Base-by-base conservation (phyloP, 2,888 invertebrate species). In the Melieria picta region DNA sequence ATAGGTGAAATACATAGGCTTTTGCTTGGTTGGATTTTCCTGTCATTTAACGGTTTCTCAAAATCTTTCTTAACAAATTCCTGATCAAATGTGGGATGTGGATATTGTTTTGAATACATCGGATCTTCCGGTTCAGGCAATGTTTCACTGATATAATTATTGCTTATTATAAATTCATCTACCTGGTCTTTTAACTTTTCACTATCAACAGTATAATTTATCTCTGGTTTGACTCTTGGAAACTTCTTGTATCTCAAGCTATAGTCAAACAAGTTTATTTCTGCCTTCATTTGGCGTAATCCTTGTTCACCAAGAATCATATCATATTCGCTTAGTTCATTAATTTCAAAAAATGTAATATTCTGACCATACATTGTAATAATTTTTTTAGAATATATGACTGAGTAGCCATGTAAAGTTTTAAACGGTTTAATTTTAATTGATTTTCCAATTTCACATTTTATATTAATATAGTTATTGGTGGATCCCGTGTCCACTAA, bases 11-110 rank as follows among this genome's bases (percentile, higher is more conserved):
- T 30, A 30, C 30, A 30, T 30, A 2, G 30, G 30, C 1, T 30
- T 30, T 30, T 30, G 30, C 30, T 30, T 30, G 30, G 30, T 30
- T 30, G 30, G n/a, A 3, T 72, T 9, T 61, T 56, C 4, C 62
- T 69, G 9, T 72, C 47, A 11, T 67, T 6, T 16, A 66, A 7
- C 10, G 70, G 11, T 16, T 57, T 70, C 62, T 70, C 9, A 30
- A 73, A 70, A 56, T 73, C 72, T n/a, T 55, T 69, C 7, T 61
- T 69, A 10, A 65, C 63, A 13, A 66, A 70, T 13, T 62, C 62
- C 5, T 68, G 56, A 50, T 72, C 68, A 10, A 60, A 43, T 46
- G 68, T 68, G 9, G 58, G 72, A 43, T 68, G 16, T 58, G 68
- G 72, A 13, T 52, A 6, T 7, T 52, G 52, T 7, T 52, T 52